Evolutionary conservation across 2,888 invertebrate genomes (phyloP), one percentile per base, ranked within the genome.

Genomic region (Eilema caniola): DNA sequence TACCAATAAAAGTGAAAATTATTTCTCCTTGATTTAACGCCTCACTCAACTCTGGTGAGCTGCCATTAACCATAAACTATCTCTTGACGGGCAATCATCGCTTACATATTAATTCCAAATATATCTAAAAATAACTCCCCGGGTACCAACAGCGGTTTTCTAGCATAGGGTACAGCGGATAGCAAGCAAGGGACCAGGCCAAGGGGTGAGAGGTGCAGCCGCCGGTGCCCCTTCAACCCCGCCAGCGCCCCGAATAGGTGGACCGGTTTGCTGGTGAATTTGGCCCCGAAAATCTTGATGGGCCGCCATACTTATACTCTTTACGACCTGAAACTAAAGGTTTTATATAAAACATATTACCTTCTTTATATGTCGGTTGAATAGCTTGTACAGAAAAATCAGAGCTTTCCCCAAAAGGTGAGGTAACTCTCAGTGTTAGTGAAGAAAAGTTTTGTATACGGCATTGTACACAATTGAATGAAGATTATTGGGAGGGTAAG

Each of bases 391-490:
- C n/a, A n/a, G 23, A 33, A 37, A 62, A 10, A 24, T 62, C 16
- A 16, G 20, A 62, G 41, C 1, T 41, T 37, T 41, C 24, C 37
- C 10, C 24, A 25, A 41, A 62, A 62, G 24, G 16, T 20, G 41
- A 16, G 41, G n/a, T n/a, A 53, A n/a, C 53, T 53, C 62, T 24
- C 8, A 41, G 33, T 25, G 41, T 24, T 24, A 10, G 4, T 24
- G 10, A 20, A 24, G 20, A 41, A 23, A 62, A 62, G 41, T 41
- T 62, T 41, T 37, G 16, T 25, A 25, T 20, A 20, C 37, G 12
- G 24, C 24, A 41, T 41, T 62, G 37, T 41, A 41, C 16, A 41
- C n/a, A 41, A 62, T 62, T 25, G 62, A 62, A 62, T 62, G 20
- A 62, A 41, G 16, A 62, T 62, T 62, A 20, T 62, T 62, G 10